phyloP scores from a whole-genome alignment of 2,113 vertebrate genomes.

The Saccopteryx bilineata region DNA sequence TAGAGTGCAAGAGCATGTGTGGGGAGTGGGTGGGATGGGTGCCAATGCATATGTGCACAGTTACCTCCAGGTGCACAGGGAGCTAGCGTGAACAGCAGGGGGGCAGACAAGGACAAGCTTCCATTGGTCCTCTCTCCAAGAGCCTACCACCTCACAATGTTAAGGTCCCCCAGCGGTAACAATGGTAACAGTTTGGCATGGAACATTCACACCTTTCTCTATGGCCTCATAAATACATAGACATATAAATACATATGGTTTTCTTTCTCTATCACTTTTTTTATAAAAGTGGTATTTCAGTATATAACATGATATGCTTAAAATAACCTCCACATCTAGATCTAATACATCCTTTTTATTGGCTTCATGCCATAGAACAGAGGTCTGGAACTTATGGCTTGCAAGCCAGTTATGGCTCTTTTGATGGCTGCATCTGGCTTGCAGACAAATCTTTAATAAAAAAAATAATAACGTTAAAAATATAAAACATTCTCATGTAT shows the following conservation, averaged over 20 bases:
- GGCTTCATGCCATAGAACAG: background rate
- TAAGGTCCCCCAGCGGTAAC: background rate
- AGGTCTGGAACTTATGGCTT: no score
- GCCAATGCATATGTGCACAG: no score
- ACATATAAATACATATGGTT: background rate
- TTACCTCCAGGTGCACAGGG: background rate
- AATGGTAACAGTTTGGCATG: no score
- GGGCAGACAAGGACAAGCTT: background rate
- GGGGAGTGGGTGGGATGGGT: background rate
- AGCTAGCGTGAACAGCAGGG: background rate
- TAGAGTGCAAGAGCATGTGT: background rate
- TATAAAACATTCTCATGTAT: no score
- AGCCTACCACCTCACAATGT: accelerated
- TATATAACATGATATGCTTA: background rate
- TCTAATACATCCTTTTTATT: background rate
- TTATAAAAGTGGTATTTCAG: background rate
- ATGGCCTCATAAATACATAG: background rate
- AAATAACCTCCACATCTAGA: background rate
- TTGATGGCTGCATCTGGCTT: no score
- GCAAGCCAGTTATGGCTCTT: no score
- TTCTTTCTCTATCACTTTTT: background rate
- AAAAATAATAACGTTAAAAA: no score
- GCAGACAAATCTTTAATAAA: no score
- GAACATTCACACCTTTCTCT: background rate
- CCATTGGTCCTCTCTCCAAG: background rate